phyloP scores from a whole-genome alignment of 2,113 vertebrate species.

The Albula goreensis region DNA sequence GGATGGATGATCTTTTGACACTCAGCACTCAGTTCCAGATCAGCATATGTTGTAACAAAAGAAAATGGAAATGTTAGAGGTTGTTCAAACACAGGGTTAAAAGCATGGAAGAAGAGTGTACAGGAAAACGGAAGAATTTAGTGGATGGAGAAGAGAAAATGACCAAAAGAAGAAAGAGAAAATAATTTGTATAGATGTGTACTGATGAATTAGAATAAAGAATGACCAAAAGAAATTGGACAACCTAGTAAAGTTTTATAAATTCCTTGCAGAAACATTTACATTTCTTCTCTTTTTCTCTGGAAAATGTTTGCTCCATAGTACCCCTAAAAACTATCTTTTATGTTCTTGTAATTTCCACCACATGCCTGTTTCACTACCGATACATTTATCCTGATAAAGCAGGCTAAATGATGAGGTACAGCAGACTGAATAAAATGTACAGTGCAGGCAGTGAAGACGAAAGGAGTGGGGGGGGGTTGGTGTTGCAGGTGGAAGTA shows the following conservation, averaged over 20 bases:
- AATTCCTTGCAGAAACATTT: background rate
- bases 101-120: background rate
- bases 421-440: background rate
- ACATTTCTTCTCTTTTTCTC: background rate
- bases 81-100: background rate
- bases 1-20: background rate
- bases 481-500: slow-evolving; percentile 3
- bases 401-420: background rate
- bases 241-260: background rate
- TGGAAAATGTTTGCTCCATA: background rate
- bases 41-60: background rate
- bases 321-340: background rate
- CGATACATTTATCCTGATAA: background rate
- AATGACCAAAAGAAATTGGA: background rate
- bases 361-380: background rate
- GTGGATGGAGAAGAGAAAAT: background rate
- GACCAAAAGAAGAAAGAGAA: background rate
- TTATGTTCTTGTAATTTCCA: background rate
- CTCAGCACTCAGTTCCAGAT: background rate
- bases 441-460: background rate
- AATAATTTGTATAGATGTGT: background rate
- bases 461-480: background rate
- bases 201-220: background rate
- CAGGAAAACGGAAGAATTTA: background rate
- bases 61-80: background rate